Conservation (phyloP, 2,797 vertebrate species). For the Stomatorhinus walkeri region DNA sequence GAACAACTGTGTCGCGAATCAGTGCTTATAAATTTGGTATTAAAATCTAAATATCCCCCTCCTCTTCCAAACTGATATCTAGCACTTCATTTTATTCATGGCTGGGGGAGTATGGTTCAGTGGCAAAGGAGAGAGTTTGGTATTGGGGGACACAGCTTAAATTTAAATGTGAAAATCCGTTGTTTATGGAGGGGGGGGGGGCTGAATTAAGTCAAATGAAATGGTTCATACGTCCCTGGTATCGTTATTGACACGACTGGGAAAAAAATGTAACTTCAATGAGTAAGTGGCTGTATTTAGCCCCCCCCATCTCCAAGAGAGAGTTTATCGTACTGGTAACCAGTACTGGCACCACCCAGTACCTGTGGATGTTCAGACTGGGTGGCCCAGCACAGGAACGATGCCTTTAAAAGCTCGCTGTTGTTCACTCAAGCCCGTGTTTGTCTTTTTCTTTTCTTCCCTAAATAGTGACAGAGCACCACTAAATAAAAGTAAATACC, state of each 20-base stretch:
- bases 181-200: not conserved
- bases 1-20: not conserved
- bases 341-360: not conserved
- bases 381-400: not conserved
- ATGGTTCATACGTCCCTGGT: not conserved
- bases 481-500: conserved; percentile 31
- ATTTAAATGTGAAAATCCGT: not conserved
- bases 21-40: not conserved
- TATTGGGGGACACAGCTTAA: not conserved
- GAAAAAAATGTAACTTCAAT: not conserved
- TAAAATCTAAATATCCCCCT: not conserved
- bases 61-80: not conserved
- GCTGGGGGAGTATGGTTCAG: not conserved
- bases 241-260: not conserved
- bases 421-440: conserved; percentile 14
- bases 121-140: not conserved
- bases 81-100: not conserved
- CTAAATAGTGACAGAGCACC: conserved; percentile 26
- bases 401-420: conserved; percentile 20
- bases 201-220: not conserved
- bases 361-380: not conserved
- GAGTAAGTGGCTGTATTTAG: not conserved
- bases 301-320: not conserved
- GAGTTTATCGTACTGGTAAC: conserved; percentile 13
- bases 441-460: conserved; percentile 5